Base-by-base conservation (phyloP, 2,797 vertebrate genomes). In the Rhinogobio ventralis region DNA sequence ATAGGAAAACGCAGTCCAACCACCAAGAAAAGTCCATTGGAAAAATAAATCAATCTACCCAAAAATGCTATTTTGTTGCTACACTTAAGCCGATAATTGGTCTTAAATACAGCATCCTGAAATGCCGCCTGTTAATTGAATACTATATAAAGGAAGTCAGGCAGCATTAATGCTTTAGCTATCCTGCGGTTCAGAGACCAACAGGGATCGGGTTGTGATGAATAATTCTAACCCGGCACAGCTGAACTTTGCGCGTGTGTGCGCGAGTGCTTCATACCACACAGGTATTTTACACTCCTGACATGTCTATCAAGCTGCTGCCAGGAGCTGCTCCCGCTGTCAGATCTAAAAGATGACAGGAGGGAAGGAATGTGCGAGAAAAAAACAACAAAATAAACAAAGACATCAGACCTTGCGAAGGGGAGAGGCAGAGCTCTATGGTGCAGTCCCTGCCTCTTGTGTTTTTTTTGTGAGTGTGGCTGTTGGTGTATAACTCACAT, bases 341-440 rank as follows among this genome's bases (percentile, higher is more conserved):
- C 86, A 87, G 82, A 83, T 75, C 77, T 79, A 74, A 87, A 83
- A 84, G 77, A 87, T 87, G 89, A 87, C 81, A 80, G 90, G 83
- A 86, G 90, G 84, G 90, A 91, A 87, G 90, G 81, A 88, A 83
- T 88, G 84, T 88, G 77, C 87, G 87, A 88, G 72, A 55, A 78
- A 78, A 84, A 67, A 79, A 85, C 23, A 60, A 71, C 39, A 71
- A 67, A 77, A 85, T 66, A 81, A 82, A 81, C 62, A 81, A 77
- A 86, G 79, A 86, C 79, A 86, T 81, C 71, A 85, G 55, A 72
- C 28, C 83, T 66, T 5, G 68, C 68, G 75, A 86, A 42, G 69
- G 51, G 75, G 82, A 82, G 85, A 75, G 82, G 81, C 82, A 81
- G 74, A 71, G 30, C 72, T 81, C 72, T 39, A 33, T 23, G 57